A percentile compares a stretch with the other conserved stretches of the same genome.
phyloP scores from a whole-genome alignment of 2,888 invertebrate genomes.

The Heliconius charithonia region DNA sequence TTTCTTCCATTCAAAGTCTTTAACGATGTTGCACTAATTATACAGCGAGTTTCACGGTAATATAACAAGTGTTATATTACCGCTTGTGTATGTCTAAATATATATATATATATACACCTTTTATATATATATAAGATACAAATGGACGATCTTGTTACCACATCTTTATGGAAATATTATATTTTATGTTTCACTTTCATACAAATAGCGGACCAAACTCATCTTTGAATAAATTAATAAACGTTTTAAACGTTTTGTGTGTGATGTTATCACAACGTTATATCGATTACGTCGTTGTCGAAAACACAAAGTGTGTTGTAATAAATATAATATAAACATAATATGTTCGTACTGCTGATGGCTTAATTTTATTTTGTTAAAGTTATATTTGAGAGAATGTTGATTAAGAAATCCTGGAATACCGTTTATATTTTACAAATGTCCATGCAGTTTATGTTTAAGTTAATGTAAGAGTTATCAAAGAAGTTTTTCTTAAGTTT shows the following conservation, averaged over 20 bases:
- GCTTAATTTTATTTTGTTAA: neutral
- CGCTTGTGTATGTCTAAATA: slow-evolving; percentile 31
- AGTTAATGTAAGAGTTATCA: too few relatives aligned
- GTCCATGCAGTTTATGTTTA: too few relatives aligned
- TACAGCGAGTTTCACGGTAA: slow-evolving; percentile 30
- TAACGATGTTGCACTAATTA: slow-evolving; percentile 29
- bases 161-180: slow-evolving; percentile 39
- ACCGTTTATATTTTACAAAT: too few relatives aligned
- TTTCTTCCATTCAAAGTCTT: neutral
- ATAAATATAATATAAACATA: slow-evolving; percentile 24
- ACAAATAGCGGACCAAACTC: neutral
- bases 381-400: neutral
- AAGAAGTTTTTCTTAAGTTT: too few relatives aligned
- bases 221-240: neutral
- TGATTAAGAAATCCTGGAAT: neutral
- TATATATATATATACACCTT: neutral
- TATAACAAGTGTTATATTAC: slow-evolving; percentile 39
- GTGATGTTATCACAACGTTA: neutral
- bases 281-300: neutral
- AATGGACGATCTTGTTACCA: slow-evolving; percentile 42
- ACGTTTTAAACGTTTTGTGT: too few relatives aligned
- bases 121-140: too few relatives aligned
- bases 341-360: neutral
- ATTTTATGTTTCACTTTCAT: slow-evolving; percentile 35
- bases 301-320: neutral